phyloP scores from a whole-genome alignment of 1,140 invertebrate genomes.

The Drosophila auraria region DNA sequence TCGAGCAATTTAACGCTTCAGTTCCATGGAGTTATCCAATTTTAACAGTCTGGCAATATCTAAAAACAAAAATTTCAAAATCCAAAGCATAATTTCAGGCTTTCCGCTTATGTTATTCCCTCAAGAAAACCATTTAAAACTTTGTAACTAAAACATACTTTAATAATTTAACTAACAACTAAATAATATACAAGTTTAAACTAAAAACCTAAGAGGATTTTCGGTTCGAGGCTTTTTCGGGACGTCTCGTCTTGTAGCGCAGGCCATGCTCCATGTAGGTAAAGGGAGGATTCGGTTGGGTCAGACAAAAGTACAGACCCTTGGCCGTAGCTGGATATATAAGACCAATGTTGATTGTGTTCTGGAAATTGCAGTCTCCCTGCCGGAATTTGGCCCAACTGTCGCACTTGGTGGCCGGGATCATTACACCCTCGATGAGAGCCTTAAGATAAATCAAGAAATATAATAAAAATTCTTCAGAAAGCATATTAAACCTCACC shows the following conservation, averaged over 20 bases:
- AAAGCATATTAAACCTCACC: neutral
- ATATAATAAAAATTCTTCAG: neutral
- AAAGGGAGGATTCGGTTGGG: slow-evolving; percentile 76
- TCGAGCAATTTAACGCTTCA: slow-evolving; percentile 2
- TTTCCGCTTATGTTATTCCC: fast-evolving
- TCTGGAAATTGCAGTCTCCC: slow-evolving; percentile 68
- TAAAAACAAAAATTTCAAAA: neutral
- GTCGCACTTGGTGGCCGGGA: slow-evolving; percentile 80
- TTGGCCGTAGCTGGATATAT: slow-evolving; percentile 61
- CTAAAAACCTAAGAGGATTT: slow-evolving; percentile 7
- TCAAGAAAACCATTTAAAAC: neutral
- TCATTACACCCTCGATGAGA: slow-evolving; percentile 74
- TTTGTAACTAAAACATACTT: slow-evolving; percentile 13
- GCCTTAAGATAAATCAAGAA: slow-evolving; percentile 17
- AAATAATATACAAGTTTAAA: neutral
- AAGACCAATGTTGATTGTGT: slow-evolving; percentile 74
- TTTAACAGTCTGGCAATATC: neutral
- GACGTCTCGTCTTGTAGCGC: slow-evolving; percentile 51
- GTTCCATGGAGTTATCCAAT: neutral
- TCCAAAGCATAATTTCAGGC: slow-evolving; percentile 37
- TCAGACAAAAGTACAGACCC: slow-evolving; percentile 76
- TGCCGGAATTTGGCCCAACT: slow-evolving; percentile 78
- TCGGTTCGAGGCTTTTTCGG: slow-evolving; percentile 3
- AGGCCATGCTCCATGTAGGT: slow-evolving; percentile 79
- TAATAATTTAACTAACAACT: slow-evolving; percentile 40